phyloP scores from a whole-genome alignment of 2,888 invertebrate genomes.

The Orgyia antiqua region DNA sequence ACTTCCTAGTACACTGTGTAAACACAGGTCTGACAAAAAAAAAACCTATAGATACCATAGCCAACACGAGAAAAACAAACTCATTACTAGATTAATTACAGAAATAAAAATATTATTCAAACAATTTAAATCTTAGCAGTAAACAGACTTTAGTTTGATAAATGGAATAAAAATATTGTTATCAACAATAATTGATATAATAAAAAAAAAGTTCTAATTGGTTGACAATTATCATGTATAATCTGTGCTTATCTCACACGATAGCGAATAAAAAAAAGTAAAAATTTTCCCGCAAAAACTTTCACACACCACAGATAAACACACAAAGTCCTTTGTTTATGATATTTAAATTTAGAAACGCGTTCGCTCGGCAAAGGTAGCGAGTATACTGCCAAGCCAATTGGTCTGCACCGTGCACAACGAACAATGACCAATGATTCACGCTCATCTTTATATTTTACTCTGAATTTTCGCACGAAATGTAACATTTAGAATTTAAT shows the following conservation, averaged over 20 bases:
- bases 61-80: slow-evolving; percentile 1
- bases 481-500: background rate
- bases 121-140: background rate
- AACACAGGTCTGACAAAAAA: too few relatives aligned
- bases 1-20: too few relatives aligned
- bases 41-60: too few relatives aligned
- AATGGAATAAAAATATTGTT: too few relatives aligned
- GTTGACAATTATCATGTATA: too few relatives aligned
- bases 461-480: slow-evolving; percentile 19
- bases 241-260: background rate
- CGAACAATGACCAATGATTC: slow-evolving; percentile 18
- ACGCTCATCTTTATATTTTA: slow-evolving; percentile 15
- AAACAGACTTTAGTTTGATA: background rate
- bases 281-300: slow-evolving; percentile 9
- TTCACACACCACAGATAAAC: slow-evolving; percentile 5
- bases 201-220: too few relatives aligned
- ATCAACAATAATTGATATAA: too few relatives aligned
- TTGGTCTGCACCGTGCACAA: slow-evolving; percentile 9
- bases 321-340: slow-evolving; percentile 25
- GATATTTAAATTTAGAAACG: slow-evolving; percentile 5
- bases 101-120: background rate
- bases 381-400: slow-evolving; percentile 17
- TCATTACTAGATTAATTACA: slow-evolving; percentile 1
- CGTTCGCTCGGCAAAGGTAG: slow-evolving; percentile 19
- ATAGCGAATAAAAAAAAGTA: background rate